Base-by-base conservation (phyloP, 2,113 vertebrate genomes). In the Meles meles region DNA sequence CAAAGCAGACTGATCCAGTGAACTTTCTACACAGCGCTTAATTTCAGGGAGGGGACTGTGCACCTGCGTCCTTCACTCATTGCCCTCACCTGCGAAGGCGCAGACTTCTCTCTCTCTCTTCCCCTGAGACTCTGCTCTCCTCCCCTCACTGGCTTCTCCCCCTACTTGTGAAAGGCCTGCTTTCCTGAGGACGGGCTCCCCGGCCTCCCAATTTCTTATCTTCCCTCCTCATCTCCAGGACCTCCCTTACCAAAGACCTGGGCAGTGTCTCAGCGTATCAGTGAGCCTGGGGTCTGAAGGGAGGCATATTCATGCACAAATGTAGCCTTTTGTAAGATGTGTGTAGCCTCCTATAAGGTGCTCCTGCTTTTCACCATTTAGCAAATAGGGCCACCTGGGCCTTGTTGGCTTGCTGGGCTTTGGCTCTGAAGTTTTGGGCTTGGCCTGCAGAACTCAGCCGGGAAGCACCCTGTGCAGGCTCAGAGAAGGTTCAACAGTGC, bases 141-240 rank as follows among this genome's bases (percentile, higher is more conserved):
- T 47, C 52, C 13, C 18, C 13, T 25, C 49, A 7, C 55, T 59
- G 91, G 23, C 72, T 39, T 44, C 1, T 2, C 39, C 25, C 15
- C n/a, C 2, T 27, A 7, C 86, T 49, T 21, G 55, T 18, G 37
- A 9, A 52, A 1, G 25, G 9, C 42, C 25, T 14, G 8, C 14
- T 21, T 92, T 88, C 47, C 31, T 9, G 20, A 69, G 39, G n/a
- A 81, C 49, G 1, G 49, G 49, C 49, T 52, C 49, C 44, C 49
- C 29, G 0, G 0, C n/a, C 63, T 76, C 20, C 4, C 0, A 8
- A 34, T 42, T 42, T 63, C 88, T 27, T 15, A 52, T 7, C n/a
- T 52, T 79, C 34, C 42, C 37, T 6, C 25, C 6, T 37, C 29
- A 25, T 12, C 55, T 83, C 52, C 52, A 31, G 61, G 12, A 65